Evolutionary conservation across 2,888 invertebrate species (phyloP).

Genomic region (Julus scanicus): DNA sequence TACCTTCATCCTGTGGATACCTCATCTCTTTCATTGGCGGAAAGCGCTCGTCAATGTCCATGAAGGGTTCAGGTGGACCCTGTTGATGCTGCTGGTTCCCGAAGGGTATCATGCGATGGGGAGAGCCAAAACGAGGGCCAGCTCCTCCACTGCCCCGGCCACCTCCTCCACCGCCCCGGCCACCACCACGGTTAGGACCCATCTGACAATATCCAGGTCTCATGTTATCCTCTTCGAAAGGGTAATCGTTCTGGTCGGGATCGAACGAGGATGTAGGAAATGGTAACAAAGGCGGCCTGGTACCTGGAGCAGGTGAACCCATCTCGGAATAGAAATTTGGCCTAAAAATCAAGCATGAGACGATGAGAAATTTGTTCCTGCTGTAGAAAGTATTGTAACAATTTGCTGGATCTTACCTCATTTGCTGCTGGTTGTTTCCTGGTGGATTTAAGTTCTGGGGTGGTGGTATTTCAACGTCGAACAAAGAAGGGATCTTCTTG

Average conservation of each 20-base stretch:
- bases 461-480: slow-evolving; percentile 57
- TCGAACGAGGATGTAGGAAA: slow-evolving; percentile 50
- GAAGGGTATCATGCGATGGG: slow-evolving; percentile 29
- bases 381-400: background rate
- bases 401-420: background rate
- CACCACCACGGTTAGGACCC: background rate
- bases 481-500: slow-evolving; percentile 59
- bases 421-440: slow-evolving; percentile 31
- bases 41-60: slow-evolving; percentile 53
- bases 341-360: background rate
- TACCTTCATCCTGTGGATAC: slow-evolving; percentile 41
- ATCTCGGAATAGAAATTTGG: slow-evolving; percentile 41
- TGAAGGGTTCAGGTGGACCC: background rate
- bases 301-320: background rate
- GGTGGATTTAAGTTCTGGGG: slow-evolving; percentile 41
- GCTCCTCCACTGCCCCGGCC: background rate
- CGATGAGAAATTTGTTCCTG: background rate
- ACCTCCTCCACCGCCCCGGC: background rate
- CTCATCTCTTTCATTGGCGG: background rate
- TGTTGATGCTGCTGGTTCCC: slow-evolving; percentile 7
- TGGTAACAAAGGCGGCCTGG: slow-evolving; percentile 46
- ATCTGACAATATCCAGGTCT: background rate
- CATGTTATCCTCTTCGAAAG: slow-evolving; percentile 43
- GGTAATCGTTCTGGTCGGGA: slow-evolving; percentile 30
- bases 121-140: background rate